Evolutionary conservation across 2,888 invertebrate species (phyloP).

Genomic region (Agonopterix alstromeriana): DNA sequence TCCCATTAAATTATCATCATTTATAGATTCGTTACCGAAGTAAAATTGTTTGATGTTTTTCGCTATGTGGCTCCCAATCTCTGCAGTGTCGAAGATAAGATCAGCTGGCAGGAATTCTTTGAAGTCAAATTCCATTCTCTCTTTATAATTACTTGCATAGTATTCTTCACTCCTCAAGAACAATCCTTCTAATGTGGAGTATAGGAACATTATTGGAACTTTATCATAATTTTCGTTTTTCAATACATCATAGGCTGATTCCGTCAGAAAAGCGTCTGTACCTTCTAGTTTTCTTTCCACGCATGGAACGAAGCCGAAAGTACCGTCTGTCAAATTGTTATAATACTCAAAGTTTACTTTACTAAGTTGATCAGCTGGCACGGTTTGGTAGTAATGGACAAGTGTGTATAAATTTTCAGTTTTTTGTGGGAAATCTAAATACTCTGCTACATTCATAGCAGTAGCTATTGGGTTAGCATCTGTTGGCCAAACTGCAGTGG

Average conservation of each 20-base stretch:
- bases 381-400: constrained; percentile 1
- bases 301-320: constrained; percentile 33
- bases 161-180: constrained; percentile 15
- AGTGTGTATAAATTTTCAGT: not conserved
- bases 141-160: constrained; percentile 22
- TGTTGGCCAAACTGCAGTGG: constrained; percentile 22
- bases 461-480: constrained; percentile 22
- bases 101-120: constrained; percentile 28
- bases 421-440: constrained; percentile 4
- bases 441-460: constrained; percentile 17
- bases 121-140: constrained; percentile 26
- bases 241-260: constrained; percentile 17
- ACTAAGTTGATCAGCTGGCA: constrained; percentile 12
- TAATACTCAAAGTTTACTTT: constrained; percentile 19
- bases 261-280: constrained; percentile 14
- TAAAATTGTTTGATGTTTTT: constrained; percentile 24
- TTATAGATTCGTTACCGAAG: constrained; percentile 22
- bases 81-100: constrained; percentile 22
- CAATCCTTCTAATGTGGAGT: constrained; percentile 9
- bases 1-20: constrained; percentile 13
- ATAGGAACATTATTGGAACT: constrained; percentile 27
- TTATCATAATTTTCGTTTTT: constrained; percentile 15
- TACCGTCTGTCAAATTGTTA: constrained; percentile 24
- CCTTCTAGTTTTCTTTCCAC: constrained; percentile 17
- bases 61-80: constrained; percentile 9